These are phyloP conservation scores for Synergus laeviventris DNA, from an alignment of 2,888 invertebrate genomes.

Conservation along the genomic window DNA sequence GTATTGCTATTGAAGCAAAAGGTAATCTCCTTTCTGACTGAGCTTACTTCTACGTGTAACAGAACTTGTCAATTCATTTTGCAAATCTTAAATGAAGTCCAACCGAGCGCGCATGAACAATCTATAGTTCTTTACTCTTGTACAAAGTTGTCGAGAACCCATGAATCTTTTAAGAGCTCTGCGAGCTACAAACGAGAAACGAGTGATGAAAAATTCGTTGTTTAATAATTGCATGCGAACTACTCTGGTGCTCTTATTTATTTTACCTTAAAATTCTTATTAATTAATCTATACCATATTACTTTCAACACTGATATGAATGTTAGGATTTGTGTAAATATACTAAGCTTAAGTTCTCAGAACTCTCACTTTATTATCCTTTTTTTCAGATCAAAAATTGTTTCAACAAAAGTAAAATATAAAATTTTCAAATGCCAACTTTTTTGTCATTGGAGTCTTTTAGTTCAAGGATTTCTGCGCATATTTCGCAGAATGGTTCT, in stretches of 20 bases:
- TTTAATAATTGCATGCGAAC: slow-evolving; percentile 37
- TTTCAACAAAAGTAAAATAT: no score
- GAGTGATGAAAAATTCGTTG: slow-evolving; percentile 25
- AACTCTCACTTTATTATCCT: no score
- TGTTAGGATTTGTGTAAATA: slow-evolving; percentile 1
- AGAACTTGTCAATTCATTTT: slow-evolving; percentile 30
- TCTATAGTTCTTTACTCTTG: slow-evolving; percentile 29
- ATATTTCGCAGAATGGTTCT: no score
- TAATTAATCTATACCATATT: slow-evolving; percentile 1
- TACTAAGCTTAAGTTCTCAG: not conserved
- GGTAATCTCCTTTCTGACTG: not conserved
- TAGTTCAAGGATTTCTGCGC: no score
- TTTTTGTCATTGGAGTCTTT: no score
- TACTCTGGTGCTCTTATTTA: not conserved
- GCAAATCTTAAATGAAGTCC: slow-evolving; percentile 16
- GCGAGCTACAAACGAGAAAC: slow-evolving; percentile 38
- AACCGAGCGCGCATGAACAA: slow-evolving; percentile 3
- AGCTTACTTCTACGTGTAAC: not conserved
- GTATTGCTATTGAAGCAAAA: not conserved
- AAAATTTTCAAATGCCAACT: no score
- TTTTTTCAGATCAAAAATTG: not conserved
- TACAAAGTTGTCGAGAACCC: slow-evolving; percentile 1
- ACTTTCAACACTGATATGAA: not conserved
- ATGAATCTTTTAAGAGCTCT: slow-evolving; percentile 24
- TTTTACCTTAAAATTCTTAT: not conserved